Base-by-base conservation (phyloP, 2,888 invertebrate genomes). In the Macrostomum cliftonense region DNA sequence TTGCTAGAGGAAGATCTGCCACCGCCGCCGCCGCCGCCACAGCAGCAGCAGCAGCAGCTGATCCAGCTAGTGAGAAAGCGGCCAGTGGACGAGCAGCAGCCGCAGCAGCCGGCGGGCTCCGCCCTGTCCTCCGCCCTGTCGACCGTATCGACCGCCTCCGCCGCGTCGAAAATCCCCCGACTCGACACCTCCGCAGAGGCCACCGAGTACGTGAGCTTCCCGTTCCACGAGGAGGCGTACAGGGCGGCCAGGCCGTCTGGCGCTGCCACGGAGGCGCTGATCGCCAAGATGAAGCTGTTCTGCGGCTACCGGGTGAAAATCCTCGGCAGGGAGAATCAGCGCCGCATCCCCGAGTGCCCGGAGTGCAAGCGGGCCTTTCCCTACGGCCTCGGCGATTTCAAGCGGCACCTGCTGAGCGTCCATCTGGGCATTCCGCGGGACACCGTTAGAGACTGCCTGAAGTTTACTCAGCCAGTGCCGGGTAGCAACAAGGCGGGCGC, bases 341-440 rank as follows among this genome's bases (percentile, higher is more conserved):
- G 50, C 39, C 50, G 50, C 28, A 50, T 50, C 20, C 50, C 50
- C 5, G 50, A 50, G 40, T 50, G 51, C 43, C 51, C 51, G 12
- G 51, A 50, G 39, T 50, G 51, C 37, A 39, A 51, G 38, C 49
- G 43, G 19, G 50, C 43, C 12, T 50, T 50, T 37, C 40, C 51
- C 12, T 42, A 51, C 28, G 51, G 51, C 17, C 20, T 50, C 5
- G 51, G 50, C 13, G 51, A 50, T 37, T 51, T 50, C 14, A 50
- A 51, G 16, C 51, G 51, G 12, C 51, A 50, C 42, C 42, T 50
- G 20, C 42, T 50, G 1, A 21, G 46, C 12, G 50, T 50, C 7
- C 50, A 50, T 39, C 40, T 50, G 12, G 50, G 49, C 21, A 49
- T 50, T 19, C 49, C 49, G 37, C 21, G 48, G 17, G 50, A 50